phyloP scores from a whole-genome alignment of 35 echinoderm and acorn worm species.

The Acanthaster planci region DNA sequence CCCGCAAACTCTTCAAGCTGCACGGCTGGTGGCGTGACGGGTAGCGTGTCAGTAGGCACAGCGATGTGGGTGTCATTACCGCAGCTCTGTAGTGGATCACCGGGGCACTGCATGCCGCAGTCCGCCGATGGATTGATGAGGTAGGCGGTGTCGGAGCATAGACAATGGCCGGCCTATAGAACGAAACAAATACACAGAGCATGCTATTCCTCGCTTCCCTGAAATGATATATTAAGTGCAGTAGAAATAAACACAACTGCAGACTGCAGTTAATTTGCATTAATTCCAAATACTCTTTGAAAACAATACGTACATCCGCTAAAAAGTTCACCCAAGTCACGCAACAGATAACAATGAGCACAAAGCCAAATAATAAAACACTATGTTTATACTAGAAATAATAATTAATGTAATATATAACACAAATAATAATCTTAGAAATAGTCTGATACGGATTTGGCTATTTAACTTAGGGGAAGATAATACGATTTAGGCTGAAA shows the following conservation, averaged over 20 bases:
- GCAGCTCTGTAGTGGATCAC: background rate
- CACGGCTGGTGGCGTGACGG: background rate
- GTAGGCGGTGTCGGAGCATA: background rate
- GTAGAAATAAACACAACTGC: background rate
- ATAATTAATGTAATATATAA: too few species aligned
- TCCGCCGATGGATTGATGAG: background rate
- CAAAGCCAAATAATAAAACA: too few species aligned
- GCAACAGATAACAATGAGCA: background rate
- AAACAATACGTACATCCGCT: background rate
- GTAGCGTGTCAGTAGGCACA: background rate
- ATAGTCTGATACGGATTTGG: too few species aligned
- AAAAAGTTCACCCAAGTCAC: background rate
- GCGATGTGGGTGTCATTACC: conserved; percentile 5
- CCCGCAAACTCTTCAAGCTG: background rate
- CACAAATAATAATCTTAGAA: too few species aligned
- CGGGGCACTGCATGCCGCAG: background rate
- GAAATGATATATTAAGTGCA: background rate
- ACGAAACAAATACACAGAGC: too few species aligned
- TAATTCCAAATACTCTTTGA: background rate
- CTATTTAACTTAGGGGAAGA: too few species aligned
- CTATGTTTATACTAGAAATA: too few species aligned
- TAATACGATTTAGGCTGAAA: too few species aligned
- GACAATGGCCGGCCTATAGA: background rate
- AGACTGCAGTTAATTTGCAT: background rate
- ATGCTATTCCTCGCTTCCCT: background rate